Evolutionary conservation across 2,797 vertebrate genomes (phyloP).

Genomic region (Alcedo quadribrachys): DNA sequence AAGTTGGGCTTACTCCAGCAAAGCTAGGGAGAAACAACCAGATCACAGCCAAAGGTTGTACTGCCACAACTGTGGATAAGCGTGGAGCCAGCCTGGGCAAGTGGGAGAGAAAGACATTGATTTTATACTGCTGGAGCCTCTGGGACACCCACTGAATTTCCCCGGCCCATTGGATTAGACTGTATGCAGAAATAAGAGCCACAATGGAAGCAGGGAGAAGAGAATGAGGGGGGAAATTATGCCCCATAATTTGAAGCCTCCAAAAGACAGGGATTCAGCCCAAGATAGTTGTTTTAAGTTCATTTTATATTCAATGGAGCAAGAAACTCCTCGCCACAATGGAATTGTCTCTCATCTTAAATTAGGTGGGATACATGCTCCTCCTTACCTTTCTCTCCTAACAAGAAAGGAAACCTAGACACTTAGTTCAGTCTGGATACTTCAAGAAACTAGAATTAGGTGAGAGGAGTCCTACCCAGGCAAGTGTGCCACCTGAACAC

Average conservation of each 20-base stretch:
- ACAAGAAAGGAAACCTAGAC: not conserved
- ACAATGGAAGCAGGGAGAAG: constrained; percentile 9
- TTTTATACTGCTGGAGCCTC: not conserved
- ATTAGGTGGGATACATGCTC: not conserved
- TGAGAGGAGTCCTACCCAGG: not conserved
- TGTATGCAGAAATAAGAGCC: not conserved
- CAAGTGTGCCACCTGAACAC: fast-evolving
- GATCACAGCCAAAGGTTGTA: constrained; percentile 16
- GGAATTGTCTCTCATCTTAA: constrained; percentile 31
- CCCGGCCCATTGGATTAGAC: not conserved
- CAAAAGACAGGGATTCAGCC: constrained; percentile 19
- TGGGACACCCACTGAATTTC: not conserved
- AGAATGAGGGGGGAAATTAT: constrained; percentile 8
- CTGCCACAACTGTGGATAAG: not conserved
- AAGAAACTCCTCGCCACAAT: constrained; percentile 5
- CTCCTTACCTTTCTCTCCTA: not conserved
- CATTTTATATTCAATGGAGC: not conserved
- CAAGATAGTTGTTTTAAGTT: constrained; percentile 44
- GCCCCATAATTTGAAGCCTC: constrained; percentile 29
- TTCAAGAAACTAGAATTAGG: not conserved
- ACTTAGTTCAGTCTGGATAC: not conserved
- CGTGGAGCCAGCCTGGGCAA: constrained; percentile 4
- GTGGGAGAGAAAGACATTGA: not conserved
- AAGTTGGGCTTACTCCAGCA: constrained; percentile 2
- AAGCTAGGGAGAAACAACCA: not conserved